Conservation (phyloP, 1,140 invertebrate genomes). For the Drosophila busckii region DNA sequence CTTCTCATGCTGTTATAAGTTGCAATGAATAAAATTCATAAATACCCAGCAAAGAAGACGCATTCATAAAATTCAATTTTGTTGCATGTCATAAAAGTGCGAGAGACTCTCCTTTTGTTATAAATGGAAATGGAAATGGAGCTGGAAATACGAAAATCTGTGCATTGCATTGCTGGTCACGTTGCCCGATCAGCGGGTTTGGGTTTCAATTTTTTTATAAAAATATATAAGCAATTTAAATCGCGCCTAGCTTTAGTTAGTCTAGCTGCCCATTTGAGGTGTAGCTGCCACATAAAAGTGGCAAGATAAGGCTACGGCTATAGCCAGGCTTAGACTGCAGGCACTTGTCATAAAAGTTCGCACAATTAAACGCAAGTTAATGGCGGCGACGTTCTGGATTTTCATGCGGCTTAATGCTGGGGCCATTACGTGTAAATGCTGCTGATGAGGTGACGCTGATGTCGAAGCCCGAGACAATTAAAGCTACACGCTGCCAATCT, state of each 20-base stretch:
- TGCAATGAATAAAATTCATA: constrained; percentile 65
- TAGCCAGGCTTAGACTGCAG: constrained; percentile 39
- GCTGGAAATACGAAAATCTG: constrained; percentile 51
- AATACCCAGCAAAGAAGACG: constrained; percentile 44
- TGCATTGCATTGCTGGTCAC: constrained; percentile 71
- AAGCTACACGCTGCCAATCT: constrained; percentile 54
- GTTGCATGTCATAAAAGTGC: constrained; percentile 75
- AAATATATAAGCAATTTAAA: too few relatives aligned
- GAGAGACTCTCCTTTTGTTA: constrained; percentile 66
- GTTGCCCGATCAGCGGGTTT: constrained; percentile 41
- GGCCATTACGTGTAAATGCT: constrained; percentile 78
- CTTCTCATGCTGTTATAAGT: constrained; percentile 46
- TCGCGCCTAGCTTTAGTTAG: constrained; percentile 32
- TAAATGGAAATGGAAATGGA: constrained; percentile 40
- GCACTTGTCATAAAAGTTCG: constrained; percentile 71
- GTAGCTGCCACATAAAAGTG: constrained; percentile 43
- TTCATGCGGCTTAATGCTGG: constrained; percentile 41
- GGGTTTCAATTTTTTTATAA: constrained; percentile 6
- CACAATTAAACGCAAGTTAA: constrained; percentile 77
- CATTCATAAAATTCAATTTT: constrained; percentile 78
- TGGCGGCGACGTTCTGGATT: constrained; percentile 55
- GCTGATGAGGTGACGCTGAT: constrained; percentile 77
- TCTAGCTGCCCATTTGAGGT: constrained; percentile 22
- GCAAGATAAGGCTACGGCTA: constrained; percentile 48
- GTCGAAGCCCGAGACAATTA: constrained; percentile 49